Evolutionary conservation across 2,797 vertebrate species (phyloP).

Genomic region (Coilia nasus): DNA sequence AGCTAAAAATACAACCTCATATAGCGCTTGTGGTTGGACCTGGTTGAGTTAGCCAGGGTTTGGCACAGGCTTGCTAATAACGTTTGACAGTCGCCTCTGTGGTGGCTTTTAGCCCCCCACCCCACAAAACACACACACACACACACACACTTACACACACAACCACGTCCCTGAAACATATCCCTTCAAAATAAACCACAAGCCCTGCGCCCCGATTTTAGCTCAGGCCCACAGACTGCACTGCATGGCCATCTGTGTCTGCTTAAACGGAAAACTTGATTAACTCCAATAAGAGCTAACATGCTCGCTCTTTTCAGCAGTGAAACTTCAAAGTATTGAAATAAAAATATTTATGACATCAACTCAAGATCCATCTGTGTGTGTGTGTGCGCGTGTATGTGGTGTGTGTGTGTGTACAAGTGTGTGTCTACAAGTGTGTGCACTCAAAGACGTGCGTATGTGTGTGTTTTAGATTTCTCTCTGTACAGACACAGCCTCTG

Average conservation of each 20-base stretch:
- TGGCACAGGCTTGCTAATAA: too few relatives aligned
- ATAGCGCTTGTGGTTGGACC: too few relatives aligned
- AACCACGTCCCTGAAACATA: neutral
- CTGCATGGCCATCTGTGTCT: neutral
- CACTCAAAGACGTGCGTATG: neutral
- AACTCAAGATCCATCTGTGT: neutral
- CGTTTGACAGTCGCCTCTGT: too few relatives aligned
- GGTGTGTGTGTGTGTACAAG: neutral
- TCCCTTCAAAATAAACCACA: slow-evolving; percentile 17
- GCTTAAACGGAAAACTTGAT: slow-evolving; percentile 13
- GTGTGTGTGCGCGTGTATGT: neutral
- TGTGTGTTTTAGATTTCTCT: neutral
- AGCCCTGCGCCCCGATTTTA: neutral
- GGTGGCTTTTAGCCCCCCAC: too few relatives aligned
- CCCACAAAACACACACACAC: too few relatives aligned
- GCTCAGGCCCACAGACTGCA: neutral
- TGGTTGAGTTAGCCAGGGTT: too few relatives aligned
- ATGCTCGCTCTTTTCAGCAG: slow-evolving; percentile 30
- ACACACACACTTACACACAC: too few relatives aligned
- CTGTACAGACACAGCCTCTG: neutral
- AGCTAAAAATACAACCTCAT: too few relatives aligned
- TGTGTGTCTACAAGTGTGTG: neutral
- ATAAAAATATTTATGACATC: slow-evolving; percentile 26
- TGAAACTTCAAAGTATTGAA: slow-evolving; percentile 56
- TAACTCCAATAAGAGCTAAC: neutral